Percentiles rank a stretch among this genome's conserved stretches.
Conservation (phyloP, 2,113 vertebrate species). For the Acanthisitta chloris region DNA sequence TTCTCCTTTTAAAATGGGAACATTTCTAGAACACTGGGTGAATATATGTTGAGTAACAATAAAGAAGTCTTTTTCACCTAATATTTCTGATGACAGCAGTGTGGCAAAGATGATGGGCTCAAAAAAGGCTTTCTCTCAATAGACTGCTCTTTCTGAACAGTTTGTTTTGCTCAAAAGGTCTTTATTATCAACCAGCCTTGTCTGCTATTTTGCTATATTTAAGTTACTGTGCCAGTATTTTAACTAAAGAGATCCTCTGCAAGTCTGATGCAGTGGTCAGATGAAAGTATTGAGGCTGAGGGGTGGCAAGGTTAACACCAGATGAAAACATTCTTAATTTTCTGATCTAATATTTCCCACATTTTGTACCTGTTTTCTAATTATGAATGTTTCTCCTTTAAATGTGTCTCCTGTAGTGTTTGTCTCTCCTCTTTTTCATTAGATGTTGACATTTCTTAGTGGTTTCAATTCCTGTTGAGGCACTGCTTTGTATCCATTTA, state of each 20-base stretch:
- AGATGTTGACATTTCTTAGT: neutral
- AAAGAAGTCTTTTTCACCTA: neutral
- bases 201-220: neutral
- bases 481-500: neutral
- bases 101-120: neutral
- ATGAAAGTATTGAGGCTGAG: neutral
- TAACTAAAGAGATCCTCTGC: neutral
- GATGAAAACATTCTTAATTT: neutral
- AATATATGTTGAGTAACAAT: conserved; percentile 28
- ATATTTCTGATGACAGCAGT: conserved; percentile 8
- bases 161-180: neutral
- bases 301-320: neutral
- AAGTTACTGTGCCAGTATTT: neutral
- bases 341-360: neutral
- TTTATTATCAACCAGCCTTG: neutral
- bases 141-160: neutral
- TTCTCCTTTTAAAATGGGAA: conserved; percentile 19
- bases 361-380: neutral
- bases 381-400: neutral
- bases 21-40: neutral
- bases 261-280: neutral
- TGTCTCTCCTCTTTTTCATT: neutral
- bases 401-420: neutral
- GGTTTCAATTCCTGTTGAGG: neutral
- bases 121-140: neutral